Evolutionary conservation across 2,797 vertebrate species (phyloP).

Genomic region (Lagorchestes hirsutus): DNA sequence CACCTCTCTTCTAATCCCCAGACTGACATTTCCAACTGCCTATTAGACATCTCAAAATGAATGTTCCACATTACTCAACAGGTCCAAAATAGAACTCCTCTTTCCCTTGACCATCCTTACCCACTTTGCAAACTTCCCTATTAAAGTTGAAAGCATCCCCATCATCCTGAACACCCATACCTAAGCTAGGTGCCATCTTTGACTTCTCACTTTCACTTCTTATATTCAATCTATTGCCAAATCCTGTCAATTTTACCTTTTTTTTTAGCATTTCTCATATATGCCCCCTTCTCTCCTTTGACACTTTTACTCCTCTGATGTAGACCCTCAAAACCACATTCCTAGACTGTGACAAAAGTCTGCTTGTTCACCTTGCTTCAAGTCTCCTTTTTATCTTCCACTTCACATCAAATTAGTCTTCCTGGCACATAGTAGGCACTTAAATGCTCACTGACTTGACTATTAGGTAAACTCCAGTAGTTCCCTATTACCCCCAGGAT

Average conservation of each 20-base stretch:
- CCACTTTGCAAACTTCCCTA: neutral
- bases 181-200: neutral
- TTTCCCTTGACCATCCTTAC: neutral
- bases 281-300: neutral
- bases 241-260: neutral
- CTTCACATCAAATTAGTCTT: neutral
- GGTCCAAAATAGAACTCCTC: neutral
- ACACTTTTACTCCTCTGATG: neutral
- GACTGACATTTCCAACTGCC: too few species aligned
- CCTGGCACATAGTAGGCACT: neutral
- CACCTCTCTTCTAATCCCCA: too few species aligned
- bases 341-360: too few species aligned
- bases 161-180: neutral
- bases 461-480: too few species aligned
- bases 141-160: neutral
- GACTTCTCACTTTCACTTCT: neutral
- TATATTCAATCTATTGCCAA: neutral
- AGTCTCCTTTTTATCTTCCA: neutral
- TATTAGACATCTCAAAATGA: too few species aligned
- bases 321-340: neutral
- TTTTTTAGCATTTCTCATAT: neutral
- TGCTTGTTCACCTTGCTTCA: too few species aligned
- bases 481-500: too few species aligned
- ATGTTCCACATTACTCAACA: neutral
- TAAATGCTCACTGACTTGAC: too few species aligned